phyloP scores from a whole-genome alignment of 2,888 invertebrate species.

The Drepanosiphum platanoidis region DNA sequence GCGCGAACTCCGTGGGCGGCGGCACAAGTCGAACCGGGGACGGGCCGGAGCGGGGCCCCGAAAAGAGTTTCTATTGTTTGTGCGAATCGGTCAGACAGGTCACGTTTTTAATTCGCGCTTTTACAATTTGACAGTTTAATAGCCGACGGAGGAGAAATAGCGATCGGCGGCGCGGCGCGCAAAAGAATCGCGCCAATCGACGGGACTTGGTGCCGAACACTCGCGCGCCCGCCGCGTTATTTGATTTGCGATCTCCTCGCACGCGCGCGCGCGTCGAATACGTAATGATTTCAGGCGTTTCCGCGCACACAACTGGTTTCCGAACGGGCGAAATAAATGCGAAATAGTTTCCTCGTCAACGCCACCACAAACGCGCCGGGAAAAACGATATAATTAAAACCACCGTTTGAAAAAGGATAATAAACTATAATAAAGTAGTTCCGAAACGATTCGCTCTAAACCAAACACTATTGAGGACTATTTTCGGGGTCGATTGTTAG shows the following conservation, averaged over 20 bases:
- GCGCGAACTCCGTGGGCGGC: not conserved
- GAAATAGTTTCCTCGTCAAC: too few species aligned
- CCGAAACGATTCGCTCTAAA: too few species aligned
- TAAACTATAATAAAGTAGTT: too few species aligned
- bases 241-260: constrained; percentile 7
- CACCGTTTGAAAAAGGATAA: too few species aligned
- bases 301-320: not conserved
- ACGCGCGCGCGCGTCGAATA: not conserved
- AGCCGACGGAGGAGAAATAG: not conserved
- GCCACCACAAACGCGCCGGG: too few species aligned
- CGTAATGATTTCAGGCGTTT: not conserved
- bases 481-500: too few species aligned
- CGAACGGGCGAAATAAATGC: too few species aligned
- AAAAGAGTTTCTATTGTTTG: constrained; percentile 5
- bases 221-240: not conserved
- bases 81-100: constrained; percentile 54
- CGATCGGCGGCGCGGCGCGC: not conserved
- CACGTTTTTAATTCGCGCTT: constrained; percentile 57
- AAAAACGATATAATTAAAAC: too few species aligned
- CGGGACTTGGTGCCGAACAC: constrained; percentile 24
- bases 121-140: constrained; percentile 48
- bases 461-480: too few species aligned
- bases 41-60: not conserved
- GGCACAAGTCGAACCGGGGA: not conserved
- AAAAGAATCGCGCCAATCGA: not conserved